A percentile compares a stretch with the other conserved stretches of the same genome.
Evolutionary conservation across 1,140 invertebrate genomes (phyloP).

Genomic region (Tetramorium parvispinum): DNA sequence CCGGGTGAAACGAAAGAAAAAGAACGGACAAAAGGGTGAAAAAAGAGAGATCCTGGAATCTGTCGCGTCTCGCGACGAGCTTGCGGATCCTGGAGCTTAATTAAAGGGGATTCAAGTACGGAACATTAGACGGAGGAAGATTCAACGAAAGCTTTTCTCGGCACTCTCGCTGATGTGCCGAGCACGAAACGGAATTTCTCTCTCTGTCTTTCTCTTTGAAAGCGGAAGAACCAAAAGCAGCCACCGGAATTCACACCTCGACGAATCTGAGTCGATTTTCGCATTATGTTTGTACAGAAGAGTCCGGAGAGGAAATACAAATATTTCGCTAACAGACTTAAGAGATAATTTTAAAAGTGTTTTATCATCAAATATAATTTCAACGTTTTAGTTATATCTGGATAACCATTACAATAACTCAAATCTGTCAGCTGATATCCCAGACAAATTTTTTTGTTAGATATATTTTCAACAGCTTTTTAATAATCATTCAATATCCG

Average conservation of each 20-base stretch:
- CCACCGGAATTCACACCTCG: conserved; percentile 30
- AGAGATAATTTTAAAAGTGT: neutral
- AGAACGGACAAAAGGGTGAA: too few species aligned
- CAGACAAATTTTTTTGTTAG: too few species aligned
- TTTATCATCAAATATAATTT: neutral
- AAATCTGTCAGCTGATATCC: neutral
- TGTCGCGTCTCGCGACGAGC: conserved; percentile 16
- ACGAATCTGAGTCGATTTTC: conserved; percentile 1
- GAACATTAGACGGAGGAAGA: neutral
- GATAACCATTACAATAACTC: neutral
- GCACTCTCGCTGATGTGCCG: neutral
- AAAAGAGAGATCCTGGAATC: neutral
- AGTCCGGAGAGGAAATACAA: neutral
- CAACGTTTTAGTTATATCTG: neutral
- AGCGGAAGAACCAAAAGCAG: neutral
- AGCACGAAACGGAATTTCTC: conserved; percentile 23
- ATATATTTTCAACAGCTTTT: neutral
- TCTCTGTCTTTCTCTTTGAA: neutral
- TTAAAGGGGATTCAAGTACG: conserved; percentile 38
- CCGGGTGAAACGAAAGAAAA: neutral
- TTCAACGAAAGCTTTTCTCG: conserved; percentile 4
- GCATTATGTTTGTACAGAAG: neutral
- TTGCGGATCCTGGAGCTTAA: conserved; percentile 35
- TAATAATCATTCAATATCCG: neutral
- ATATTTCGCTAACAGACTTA: neutral